Evolutionary conservation across 2,797 vertebrate species (phyloP), one percentile per base, ranked within the genome.

Genomic region (Gephyroberyx darwinii): DNA sequence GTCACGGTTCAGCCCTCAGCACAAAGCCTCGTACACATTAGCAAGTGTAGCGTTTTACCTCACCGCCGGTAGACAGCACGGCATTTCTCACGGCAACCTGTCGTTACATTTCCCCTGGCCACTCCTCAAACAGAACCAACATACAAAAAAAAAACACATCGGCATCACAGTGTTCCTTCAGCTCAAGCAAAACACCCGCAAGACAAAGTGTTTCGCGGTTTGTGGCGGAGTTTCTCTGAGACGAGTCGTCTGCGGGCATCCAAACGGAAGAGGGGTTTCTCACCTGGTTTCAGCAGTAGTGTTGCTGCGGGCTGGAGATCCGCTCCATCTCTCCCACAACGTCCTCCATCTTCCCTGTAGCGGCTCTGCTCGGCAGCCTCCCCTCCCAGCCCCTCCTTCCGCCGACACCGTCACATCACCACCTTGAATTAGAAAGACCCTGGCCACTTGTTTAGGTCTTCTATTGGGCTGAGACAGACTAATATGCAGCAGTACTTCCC

Each of bases 261-360:
- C 26, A 26, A 26, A 26, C 26, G 26, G 26, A 26, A 26, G 26
- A 26, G 26, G 26, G 26, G 26, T 26, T 26, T 26, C 84, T 86
- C 71, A 88, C 87, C 87, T 69, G 73, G 55, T 58, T 45, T 62
- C 74, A 73, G 76, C 60, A 1, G 59, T 5, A 70, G 62, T 67
- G 79, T 13, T 69, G 65, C 75, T 62, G 77, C 81, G 72, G 68
- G 56, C 31, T 78, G 76, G 20, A 60, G 55, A 62, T 78, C 73
- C 62, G 75, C 70, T 77, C 72, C 77, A 41, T 12, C 59, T 35
- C 74, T 31, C 65, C 70, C 77, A 60, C 77, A 55, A 71, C 19
- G 69, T 81, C 88, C 84, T 86, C 86, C 88, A 88, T 89, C 88
- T 86, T 88, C 79, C 71, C 51, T 56, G 65, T 65, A 55, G 68